A percentile compares a stretch with the other conserved stretches of the same genome.
phyloP scores from a whole-genome alignment of 1,140 invertebrate species.

The Akabosia matsudoensis region DNA sequence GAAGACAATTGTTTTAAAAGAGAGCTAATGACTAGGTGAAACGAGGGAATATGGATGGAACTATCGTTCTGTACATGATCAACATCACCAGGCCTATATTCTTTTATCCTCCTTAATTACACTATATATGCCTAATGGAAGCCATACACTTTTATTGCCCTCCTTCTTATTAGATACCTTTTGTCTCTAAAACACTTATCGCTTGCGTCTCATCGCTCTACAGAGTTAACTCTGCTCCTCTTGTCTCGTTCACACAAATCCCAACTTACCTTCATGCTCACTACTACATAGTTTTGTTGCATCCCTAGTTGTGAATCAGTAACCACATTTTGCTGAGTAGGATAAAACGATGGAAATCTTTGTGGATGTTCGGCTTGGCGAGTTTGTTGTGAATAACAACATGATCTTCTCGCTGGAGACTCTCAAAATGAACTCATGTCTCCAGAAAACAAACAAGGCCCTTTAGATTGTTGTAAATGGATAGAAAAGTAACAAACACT shows the following conservation, averaged over 20 bases:
- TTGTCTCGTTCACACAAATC: not conserved
- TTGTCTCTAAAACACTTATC: conserved; percentile 44
- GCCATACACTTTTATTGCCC: conserved; percentile 44
- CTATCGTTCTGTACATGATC: not conserved
- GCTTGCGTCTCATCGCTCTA: conserved; percentile 41
- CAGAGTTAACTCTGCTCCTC: not conserved
- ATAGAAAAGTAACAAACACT: too few species aligned
- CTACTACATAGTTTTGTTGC: not conserved
- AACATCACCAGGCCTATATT: not conserved
- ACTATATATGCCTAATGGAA: conserved; percentile 44
- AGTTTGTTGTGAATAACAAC: too few species aligned
- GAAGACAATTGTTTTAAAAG: not conserved
- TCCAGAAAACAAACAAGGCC: not conserved
- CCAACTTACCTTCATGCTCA: not conserved
- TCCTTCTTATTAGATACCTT: conserved; percentile 38
- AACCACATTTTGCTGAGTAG: not conserved
- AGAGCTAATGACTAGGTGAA: not conserved
- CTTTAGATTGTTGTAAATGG: too few species aligned
- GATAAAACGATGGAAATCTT: not conserved
- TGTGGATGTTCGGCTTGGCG: too few species aligned
- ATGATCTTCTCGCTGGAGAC: too few species aligned
- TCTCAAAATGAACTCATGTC: not conserved
- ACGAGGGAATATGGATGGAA: not conserved
- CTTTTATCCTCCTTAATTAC: conserved; percentile 43
- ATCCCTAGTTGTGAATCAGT: not conserved